Conservation (phyloP, 2,797 vertebrate genomes). For the Crossoptilon crossoptilon region DNA sequence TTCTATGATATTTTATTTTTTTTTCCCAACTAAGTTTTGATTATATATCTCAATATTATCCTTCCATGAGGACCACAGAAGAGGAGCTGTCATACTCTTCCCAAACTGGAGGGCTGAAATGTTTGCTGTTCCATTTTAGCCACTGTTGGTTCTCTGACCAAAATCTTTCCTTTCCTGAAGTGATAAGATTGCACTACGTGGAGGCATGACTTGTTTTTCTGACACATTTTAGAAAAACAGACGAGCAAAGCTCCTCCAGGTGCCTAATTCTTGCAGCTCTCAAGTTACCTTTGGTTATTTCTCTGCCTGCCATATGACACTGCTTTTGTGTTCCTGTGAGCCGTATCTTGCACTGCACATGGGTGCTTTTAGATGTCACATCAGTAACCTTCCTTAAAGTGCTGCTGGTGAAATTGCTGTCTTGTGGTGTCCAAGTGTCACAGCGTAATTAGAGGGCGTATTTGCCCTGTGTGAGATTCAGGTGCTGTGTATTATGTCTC, state of each 20-base stretch:
- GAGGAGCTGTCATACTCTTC: neutral
- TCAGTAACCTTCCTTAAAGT: neutral
- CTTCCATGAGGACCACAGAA: neutral
- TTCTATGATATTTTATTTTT: neutral
- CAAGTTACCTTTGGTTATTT: neutral
- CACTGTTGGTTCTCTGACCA: conserved; percentile 8
- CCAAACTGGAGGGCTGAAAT: neutral
- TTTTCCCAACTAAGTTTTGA: neutral
- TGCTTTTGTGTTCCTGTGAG: neutral
- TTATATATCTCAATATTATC: neutral
- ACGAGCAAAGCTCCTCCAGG: neutral
- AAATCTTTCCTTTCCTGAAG: neutral
- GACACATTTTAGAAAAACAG: neutral
- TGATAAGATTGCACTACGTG: neutral
- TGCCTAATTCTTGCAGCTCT: neutral
- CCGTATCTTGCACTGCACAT: neutral
- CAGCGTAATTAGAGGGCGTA: neutral
- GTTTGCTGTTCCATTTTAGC: neutral
- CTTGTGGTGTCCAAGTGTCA: neutral
- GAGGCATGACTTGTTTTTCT: neutral
- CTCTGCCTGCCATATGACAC: neutral
- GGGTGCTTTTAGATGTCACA: neutral
- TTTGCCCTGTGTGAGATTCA: neutral
- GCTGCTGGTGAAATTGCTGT: neutral
- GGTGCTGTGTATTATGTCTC: neutral